Base-by-base conservation (phyloP, 1,140 invertebrate genomes). In the Eriosoma lanigerum region DNA sequence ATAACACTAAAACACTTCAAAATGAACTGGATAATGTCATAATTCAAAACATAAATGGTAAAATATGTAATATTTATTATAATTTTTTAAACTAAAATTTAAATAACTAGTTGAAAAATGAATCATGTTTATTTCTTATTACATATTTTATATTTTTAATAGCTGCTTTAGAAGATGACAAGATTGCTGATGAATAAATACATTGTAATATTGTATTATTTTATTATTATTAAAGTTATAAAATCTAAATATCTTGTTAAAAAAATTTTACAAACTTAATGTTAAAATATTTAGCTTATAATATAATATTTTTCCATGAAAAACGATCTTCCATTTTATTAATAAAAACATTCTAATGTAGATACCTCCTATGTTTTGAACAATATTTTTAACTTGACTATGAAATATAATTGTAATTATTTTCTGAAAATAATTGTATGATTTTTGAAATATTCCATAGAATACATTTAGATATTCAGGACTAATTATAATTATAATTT, bases 11-110 rank as follows among this genome's bases (percentile, higher is more conserved):
- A 29, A 62, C n/a, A 46, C 56, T 78, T 26, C 32, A 56, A 78
- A 78, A 58, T 78, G 75, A 78, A 46, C 38, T 78, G 21, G 56
- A 78, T 60, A 48, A 62, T 24, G 56, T 46, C 0, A 78, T 78
- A 24, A 26, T 21, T 46, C 75, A 78, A 48, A 78, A 78, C 4
- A 78, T 10, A 44, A 48, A 46, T 62, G 75, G 75, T 76, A 62
- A 76, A 50, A 26, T 48, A 50, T 6, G 12, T 13, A 1, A 46
- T 38, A 12, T 0, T 48, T 48, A 21, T 52, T 19, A 50, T 52
- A 50, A 10, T 19, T 38, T 38, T 4, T 38, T 38, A 38, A 38
- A 4, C 3, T 8, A 38, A 38, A 38, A 38, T 70, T 10, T n/a
- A 19, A 3, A 26, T 48, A 26, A 24, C 8, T 70, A 17, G 2